Percentiles rank a stretch among this genome's conserved stretches.
Evolutionary conservation across 2,797 vertebrate genomes (phyloP).

Genomic region (Alca torda): DNA sequence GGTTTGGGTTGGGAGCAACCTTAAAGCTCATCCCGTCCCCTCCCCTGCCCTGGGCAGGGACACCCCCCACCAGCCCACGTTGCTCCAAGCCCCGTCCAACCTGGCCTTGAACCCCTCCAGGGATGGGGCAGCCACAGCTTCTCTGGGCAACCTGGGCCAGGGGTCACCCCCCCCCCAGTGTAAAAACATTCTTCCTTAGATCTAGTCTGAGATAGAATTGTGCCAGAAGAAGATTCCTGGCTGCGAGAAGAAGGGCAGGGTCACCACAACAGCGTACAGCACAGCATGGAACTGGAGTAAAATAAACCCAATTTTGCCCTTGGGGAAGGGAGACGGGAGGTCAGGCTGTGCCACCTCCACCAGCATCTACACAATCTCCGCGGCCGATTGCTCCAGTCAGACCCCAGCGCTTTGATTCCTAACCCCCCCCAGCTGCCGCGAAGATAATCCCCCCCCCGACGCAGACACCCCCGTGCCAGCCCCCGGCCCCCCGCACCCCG

Average conservation of each 20-base stretch:
- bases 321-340: neutral
- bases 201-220: neutral
- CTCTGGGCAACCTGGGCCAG: neutral
- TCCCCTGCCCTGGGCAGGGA: neutral
- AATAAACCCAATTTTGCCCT: neutral
- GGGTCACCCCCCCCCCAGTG: rapidly evolving
- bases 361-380: neutral
- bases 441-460: rapidly evolving
- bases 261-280: neutral
- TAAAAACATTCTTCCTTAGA: rapidly evolving
- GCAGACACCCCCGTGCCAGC: neutral
- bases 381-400: neutral
- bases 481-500: neutral
- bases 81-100: neutral
- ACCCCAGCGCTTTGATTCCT: neutral
- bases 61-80: rapidly evolving
- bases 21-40: rapidly evolving
- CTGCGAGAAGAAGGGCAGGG: neutral
- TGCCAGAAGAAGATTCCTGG: neutral
- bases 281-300: rapidly evolving
- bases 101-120: rapidly evolving
- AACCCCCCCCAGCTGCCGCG: neutral
- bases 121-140: neutral
- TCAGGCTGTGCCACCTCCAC: neutral
- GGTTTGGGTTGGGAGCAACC: neutral